Percentiles rank a stretch among this genome's conserved stretches.
Conservation (phyloP, 2,888 invertebrate genomes). For the Slavum lentiscoides region DNA sequence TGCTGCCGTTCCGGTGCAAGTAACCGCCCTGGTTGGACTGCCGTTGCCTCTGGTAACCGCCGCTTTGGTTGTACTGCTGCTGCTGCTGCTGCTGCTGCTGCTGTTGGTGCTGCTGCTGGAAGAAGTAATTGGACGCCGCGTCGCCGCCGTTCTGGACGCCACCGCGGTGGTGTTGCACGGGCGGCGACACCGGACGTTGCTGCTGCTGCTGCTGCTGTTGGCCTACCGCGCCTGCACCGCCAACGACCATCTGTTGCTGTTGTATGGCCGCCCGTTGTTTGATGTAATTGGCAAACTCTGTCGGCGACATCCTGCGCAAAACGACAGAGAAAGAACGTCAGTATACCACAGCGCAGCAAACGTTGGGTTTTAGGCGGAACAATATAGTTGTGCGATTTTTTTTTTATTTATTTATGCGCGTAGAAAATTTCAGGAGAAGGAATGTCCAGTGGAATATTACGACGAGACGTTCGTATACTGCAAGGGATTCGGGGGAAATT, state of each 20-base stretch:
- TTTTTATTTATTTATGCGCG: no score
- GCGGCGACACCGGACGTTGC: constrained; percentile 66
- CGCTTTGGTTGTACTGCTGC: constrained; percentile 54
- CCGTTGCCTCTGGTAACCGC: constrained; percentile 50
- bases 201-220: constrained; percentile 65
- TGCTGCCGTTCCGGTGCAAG: constrained; percentile 54
- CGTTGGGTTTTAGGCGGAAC: no score
- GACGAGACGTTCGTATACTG: no score
- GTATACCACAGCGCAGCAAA: background rate
- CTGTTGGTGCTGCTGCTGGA: constrained; percentile 48
- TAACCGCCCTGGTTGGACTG: constrained; percentile 54
- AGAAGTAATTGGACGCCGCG: constrained; percentile 55
- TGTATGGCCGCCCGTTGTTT: constrained; percentile 92
- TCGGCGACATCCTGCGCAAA: constrained; percentile 84
- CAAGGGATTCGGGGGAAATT: no score
- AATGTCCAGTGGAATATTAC: no score
- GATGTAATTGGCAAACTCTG: constrained; percentile 96
- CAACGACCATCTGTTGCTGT: constrained; percentile 62
- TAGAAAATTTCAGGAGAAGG: no score
- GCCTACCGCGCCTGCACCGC: constrained; percentile 50
- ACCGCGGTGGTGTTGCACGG: constrained; percentile 54
- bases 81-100: constrained; percentile 51
- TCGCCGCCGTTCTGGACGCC: constrained; percentile 59
- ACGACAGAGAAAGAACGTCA: background rate
- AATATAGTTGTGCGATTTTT: background rate